These are phyloP conservation scores for Autographa pulchrina DNA, from an alignment of 2,888 invertebrate species.

Conservation along the genomic window DNA sequence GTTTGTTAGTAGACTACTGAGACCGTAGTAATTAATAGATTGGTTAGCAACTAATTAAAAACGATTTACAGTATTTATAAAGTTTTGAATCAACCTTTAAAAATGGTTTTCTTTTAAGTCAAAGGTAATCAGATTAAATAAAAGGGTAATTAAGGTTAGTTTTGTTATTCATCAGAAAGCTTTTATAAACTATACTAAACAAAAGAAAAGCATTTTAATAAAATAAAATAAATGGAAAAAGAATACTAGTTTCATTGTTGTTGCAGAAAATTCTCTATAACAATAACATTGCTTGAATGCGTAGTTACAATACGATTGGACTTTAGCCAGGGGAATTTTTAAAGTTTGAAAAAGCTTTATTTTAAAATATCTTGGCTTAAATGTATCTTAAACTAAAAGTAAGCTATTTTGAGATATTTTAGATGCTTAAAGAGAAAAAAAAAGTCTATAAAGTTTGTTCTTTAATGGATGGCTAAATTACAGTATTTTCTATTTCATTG, in stretches of 20 bases:
- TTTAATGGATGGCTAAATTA: no score
- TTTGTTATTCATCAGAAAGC: no score
- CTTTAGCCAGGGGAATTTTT: constrained; percentile 42
- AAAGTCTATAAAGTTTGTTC: background rate
- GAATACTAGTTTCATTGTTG: constrained; percentile 9
- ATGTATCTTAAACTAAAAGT: constrained; percentile 14
- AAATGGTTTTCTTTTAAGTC: no score
- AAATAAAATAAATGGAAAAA: background rate
- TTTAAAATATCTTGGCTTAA: constrained; percentile 27
- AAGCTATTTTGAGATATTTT: no score
- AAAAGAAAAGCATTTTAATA: background rate
- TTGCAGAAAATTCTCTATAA: constrained; percentile 46
- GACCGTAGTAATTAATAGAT: no score
- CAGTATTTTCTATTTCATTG: no score
- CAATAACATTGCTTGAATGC: constrained; percentile 49
- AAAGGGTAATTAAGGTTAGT: no score
- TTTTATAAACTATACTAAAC: background rate
- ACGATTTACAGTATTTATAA: no score
- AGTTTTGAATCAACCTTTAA: no score
- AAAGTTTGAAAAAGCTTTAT: constrained; percentile 40
- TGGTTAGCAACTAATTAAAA: no score
- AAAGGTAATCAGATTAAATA: no score
- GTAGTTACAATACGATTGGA: constrained; percentile 43
- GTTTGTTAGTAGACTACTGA: no score
- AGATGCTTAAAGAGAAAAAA: constrained; percentile 15